phyloP scores from a whole-genome alignment of 2,113 vertebrate species.

The Holacanthus passer region DNA sequence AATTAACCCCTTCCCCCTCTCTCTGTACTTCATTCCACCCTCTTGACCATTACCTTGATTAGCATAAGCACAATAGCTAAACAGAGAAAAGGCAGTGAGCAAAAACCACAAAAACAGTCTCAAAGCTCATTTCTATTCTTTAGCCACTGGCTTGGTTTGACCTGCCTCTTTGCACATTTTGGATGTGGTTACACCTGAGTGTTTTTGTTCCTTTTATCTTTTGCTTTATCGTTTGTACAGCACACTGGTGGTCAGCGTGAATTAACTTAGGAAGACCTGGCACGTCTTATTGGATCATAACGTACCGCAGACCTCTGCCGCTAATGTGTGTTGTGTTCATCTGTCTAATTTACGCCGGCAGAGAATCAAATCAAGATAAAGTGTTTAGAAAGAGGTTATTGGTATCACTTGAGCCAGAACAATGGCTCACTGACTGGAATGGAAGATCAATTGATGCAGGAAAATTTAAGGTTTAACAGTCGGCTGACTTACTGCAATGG shows the following conservation, averaged over 20 bases:
- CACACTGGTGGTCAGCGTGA: background rate
- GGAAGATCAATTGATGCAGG: background rate
- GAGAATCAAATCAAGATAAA: conserved; percentile 1
- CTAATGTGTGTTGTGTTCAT: conserved; percentile 2
- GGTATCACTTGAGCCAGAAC: conserved; percentile 8
- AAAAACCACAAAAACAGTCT: conserved; percentile 43
- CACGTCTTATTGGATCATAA: background rate
- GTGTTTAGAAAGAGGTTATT: conserved; percentile 5
- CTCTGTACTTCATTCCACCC: conserved; percentile 15
- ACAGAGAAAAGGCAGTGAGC: conserved; percentile 28
- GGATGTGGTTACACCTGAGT: background rate
- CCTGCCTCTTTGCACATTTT: conserved; percentile 5
- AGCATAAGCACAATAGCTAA: conserved; percentile 76
- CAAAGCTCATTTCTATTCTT: conserved; percentile 43
- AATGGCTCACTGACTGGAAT: conserved; percentile 10
- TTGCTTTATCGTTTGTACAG: background rate
- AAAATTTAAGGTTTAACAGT: conserved; percentile 4
- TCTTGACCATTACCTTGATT: conserved; percentile 60
- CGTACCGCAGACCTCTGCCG: background rate
- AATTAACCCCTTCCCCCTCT: conserved; percentile 67
- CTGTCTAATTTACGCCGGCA: conserved; percentile 2
- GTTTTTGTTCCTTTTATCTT: background rate
- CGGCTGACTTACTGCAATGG: background rate
- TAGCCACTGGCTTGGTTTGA: conserved; percentile 4
- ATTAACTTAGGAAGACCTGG: background rate